Percentiles rank a stretch among this genome's conserved stretches.
Conservation (phyloP, 2,113 vertebrate species). For the Tamias sibiricus region DNA sequence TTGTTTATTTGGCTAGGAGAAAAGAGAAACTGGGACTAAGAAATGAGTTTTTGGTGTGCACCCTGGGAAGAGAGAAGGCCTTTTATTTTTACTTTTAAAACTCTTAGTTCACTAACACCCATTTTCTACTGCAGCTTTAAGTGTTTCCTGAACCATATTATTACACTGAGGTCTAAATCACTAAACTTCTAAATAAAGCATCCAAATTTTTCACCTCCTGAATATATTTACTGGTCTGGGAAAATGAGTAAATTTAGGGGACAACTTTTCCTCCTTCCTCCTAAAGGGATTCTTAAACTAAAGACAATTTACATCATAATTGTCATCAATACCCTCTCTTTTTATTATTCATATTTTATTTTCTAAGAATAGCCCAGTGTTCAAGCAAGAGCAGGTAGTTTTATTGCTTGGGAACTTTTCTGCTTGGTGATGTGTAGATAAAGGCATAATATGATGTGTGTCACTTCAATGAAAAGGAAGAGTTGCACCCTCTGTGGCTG, state of each 20-base stretch:
- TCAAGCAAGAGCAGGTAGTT: not conserved
- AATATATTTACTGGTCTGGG: not conserved
- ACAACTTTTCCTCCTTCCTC: constrained; percentile 26
- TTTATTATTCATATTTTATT: not conserved
- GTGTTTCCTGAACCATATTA: not conserved
- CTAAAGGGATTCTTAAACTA: constrained; percentile 3
- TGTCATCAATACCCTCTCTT: not conserved
- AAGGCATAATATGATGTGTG: constrained; percentile 37
- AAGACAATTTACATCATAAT: not conserved
- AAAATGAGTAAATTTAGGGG: constrained; percentile 27
- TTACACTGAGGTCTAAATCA: not conserved
- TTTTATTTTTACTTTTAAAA: constrained; percentile 37
- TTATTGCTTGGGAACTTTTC: constrained; percentile 47
- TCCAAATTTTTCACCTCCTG: not conserved
- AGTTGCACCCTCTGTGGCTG: not conserved
- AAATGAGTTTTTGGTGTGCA: not conserved
- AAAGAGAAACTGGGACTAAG: not conserved
- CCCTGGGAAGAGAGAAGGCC: too few relatives aligned
- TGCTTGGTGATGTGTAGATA: constrained; percentile 49
- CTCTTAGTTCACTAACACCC: not conserved
- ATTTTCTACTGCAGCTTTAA: not conserved
- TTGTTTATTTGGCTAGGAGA: not conserved
- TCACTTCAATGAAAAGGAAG: constrained; percentile 58
- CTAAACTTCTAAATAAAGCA: constrained; percentile 40
- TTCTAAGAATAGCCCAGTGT: not conserved